These are phyloP conservation scores for Mallotus villosus DNA, from an alignment of 2,797 vertebrate species.

Conservation along the genomic window DNA sequence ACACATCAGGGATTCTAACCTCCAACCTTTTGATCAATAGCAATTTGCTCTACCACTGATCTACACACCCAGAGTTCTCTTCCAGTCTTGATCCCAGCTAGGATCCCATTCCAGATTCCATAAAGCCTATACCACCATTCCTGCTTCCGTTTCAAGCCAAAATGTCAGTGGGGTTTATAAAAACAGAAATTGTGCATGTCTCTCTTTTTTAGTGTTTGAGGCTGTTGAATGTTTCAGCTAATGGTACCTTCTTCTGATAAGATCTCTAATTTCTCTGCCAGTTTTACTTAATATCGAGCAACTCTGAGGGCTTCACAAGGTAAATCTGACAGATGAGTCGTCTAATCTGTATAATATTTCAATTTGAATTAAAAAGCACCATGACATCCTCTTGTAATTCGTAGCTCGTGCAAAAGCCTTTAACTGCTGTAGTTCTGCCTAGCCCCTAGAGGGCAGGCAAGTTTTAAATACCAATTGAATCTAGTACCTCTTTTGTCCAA, in stretches of 20 bases:
- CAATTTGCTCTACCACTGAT: too few relatives aligned
- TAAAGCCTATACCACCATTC: constrained; percentile 59
- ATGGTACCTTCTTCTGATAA: too few relatives aligned
- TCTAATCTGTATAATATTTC: background rate
- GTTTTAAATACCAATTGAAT: background rate
- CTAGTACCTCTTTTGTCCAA: constrained; percentile 29
- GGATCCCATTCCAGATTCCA: constrained; percentile 45
- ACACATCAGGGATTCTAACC: too few relatives aligned
- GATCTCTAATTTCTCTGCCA: too few relatives aligned
- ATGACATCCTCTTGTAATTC: too few relatives aligned
- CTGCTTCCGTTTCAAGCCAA: constrained; percentile 74
- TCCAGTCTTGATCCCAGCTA: constrained; percentile 23
- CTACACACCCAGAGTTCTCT: too few relatives aligned
- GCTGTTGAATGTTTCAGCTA: too few relatives aligned
- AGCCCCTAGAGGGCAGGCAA: constrained; percentile 50
- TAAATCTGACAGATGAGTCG: background rate
- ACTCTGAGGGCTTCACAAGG: too few relatives aligned
- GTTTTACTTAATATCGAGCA: too few relatives aligned
- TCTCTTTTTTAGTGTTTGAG: too few relatives aligned
- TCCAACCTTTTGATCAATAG: too few relatives aligned
- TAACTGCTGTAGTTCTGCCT: background rate
- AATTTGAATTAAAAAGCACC: background rate
- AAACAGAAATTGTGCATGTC: constrained; percentile 59
- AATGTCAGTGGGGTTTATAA: constrained; percentile 65
- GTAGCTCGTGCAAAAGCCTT: too few relatives aligned